These are phyloP conservation scores for Flexamia atlantica DNA, from an alignment of 2,888 invertebrate genomes.

Conservation along the genomic window DNA sequence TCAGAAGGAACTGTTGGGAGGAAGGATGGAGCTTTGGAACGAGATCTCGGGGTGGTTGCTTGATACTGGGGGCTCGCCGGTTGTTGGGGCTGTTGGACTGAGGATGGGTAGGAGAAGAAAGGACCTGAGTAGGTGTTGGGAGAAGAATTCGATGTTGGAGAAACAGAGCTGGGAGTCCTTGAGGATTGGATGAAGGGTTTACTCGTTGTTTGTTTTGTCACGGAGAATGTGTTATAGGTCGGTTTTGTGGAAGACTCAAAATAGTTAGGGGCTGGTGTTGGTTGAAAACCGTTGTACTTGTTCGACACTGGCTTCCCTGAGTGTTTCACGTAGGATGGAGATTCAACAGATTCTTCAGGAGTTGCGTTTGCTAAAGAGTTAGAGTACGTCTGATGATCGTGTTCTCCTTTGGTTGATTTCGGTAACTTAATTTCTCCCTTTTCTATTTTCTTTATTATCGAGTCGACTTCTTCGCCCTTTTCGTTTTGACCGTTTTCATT, in stretches of 20 bases:
- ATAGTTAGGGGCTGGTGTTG: slow-evolving; percentile 61
- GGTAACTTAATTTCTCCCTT: slow-evolving; percentile 90
- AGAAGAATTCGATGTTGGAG: slow-evolving; percentile 58
- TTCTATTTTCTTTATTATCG: slow-evolving; percentile 88
- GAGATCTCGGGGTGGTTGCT: slow-evolving; percentile 45
- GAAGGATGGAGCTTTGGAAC: slow-evolving; percentile 64
- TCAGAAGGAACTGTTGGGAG: slow-evolving; percentile 64
- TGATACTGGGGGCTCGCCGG: slow-evolving; percentile 27
- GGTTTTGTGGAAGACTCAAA: slow-evolving; percentile 53
- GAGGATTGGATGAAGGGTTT: slow-evolving; percentile 69
- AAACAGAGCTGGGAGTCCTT: slow-evolving; percentile 67
- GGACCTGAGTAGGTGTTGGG: slow-evolving; percentile 66
- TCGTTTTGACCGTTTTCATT: slow-evolving; percentile 83
- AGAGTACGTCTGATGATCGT: slow-evolving; percentile 64
- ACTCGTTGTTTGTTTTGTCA: slow-evolving; percentile 67
- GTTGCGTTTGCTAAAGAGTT: slow-evolving; percentile 64
- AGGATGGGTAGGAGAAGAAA: slow-evolving; percentile 59
- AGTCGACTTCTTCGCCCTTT: slow-evolving; percentile 83
- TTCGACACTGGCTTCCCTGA: slow-evolving; percentile 54
- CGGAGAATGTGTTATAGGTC: slow-evolving; percentile 71
- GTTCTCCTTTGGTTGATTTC: slow-evolving; percentile 75
- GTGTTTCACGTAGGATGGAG: slow-evolving; percentile 68
- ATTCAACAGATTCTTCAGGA: slow-evolving; percentile 68
- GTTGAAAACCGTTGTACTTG: slow-evolving; percentile 63
- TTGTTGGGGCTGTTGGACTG: slow-evolving; percentile 39